phyloP scores from a whole-genome alignment of 2,888 invertebrate genomes.

The Rosalia funebris region DNA sequence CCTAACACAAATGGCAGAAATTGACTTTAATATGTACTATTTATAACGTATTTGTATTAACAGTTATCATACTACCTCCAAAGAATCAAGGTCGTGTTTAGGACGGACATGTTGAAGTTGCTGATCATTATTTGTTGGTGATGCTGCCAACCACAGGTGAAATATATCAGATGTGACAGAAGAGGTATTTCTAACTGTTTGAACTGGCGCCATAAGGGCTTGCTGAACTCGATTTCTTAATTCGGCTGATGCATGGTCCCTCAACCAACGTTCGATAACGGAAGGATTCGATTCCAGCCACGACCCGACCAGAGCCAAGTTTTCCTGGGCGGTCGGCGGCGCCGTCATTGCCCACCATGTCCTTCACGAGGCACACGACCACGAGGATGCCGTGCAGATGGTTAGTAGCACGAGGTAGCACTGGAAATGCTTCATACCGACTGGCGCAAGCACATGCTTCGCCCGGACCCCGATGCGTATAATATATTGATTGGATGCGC shows the following conservation, averaged over 20 bases:
- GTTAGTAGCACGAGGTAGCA: conserved; percentile 33
- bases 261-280: conserved; percentile 79
- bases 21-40: too few species aligned
- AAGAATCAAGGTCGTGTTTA: conserved; percentile 37
- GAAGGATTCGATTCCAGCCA: conserved; percentile 72
- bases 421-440: conserved; percentile 38
- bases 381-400: conserved; percentile 55
- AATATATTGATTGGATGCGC: conserved; percentile 57
- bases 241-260: conserved; percentile 76
- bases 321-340: conserved; percentile 60
- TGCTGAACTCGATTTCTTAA: conserved; percentile 57
- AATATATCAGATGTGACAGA: conserved; percentile 74
- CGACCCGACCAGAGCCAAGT: conserved; percentile 54
- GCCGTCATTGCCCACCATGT: conserved; percentile 61
- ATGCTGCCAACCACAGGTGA: conserved; percentile 84
- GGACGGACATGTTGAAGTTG: conserved; percentile 51
- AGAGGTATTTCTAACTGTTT: conserved; percentile 25
- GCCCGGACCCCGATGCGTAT: conserved; percentile 57
- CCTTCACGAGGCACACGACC: conserved; percentile 51
- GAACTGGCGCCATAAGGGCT: conserved; percentile 42
- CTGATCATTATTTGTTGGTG: conserved; percentile 74
- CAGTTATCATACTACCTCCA: conserved; percentile 41
- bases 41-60: too few species aligned
- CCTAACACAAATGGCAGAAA: too few species aligned
- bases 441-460: conserved; percentile 50